Conservation (phyloP, 1,140 invertebrate genomes). For the Vollenhovia emeryi region DNA sequence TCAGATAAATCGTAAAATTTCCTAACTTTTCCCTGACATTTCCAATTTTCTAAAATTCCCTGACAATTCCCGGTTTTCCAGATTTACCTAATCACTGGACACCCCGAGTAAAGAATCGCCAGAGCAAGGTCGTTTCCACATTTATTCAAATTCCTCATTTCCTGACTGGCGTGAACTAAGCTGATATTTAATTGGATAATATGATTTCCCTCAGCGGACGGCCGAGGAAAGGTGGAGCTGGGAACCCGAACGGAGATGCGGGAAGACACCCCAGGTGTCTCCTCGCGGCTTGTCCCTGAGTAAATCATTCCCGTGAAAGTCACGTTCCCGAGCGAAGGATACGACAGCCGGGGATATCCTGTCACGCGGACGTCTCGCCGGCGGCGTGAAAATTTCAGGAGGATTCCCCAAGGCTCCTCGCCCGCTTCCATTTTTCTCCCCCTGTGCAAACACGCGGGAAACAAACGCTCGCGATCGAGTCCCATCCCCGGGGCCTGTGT, state of each 20-base stretch:
- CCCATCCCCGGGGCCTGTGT: no score
- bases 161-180: no score
- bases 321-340: constrained; percentile 14
- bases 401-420: neutral
- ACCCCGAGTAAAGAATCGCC: no score
- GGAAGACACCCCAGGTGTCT: neutral
- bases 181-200: neutral
- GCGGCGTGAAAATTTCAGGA: neutral
- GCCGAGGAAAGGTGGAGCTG: neutral
- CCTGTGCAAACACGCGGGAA: neutral
- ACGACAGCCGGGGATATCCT: neutral
- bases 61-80: no score
- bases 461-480: neutral
- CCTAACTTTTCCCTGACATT: no score
- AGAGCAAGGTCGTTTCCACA: no score
- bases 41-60: no score
- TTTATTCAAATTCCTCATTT: no score
- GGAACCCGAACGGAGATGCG: neutral
- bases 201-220: neutral
- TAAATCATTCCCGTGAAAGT: constrained; percentile 30
- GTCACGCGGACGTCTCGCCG: no score
- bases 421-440: neutral
- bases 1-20: no score
- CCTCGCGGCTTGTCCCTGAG: neutral
- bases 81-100: no score